phyloP scores from a whole-genome alignment of 2,888 invertebrate species.

The Strigamia transsilvanica region DNA sequence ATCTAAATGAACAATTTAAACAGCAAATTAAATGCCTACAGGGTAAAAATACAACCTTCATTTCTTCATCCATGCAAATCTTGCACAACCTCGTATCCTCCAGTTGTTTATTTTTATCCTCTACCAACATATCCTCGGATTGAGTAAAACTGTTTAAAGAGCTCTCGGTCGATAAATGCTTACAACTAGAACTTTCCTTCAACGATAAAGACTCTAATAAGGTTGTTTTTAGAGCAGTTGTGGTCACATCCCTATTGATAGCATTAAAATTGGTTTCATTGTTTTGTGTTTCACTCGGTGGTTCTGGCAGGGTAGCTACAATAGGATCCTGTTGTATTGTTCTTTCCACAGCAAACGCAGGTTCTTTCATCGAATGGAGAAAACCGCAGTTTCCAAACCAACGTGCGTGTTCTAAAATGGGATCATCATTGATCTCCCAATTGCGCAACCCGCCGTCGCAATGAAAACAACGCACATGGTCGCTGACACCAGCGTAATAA shows the following conservation, averaged over 20 bases:
- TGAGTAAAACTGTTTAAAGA: too few species aligned
- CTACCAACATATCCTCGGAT: background rate
- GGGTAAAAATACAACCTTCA: constrained; percentile 89
- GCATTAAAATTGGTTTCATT: too few species aligned
- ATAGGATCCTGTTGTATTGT: constrained; percentile 52
- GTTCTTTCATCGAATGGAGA: constrained; percentile 81
- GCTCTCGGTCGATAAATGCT: too few species aligned
- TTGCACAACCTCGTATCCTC: constrained; percentile 89
- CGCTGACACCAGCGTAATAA: constrained; percentile 83
- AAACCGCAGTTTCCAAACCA: constrained; percentile 91
- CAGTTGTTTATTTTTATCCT: constrained; percentile 66
- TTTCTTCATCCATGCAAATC: constrained; percentile 93
- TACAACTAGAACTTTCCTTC: too few species aligned
- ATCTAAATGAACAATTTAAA: constrained; percentile 85
- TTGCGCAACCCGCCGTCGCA: constrained; percentile 94
- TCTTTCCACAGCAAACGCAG: constrained; percentile 75
- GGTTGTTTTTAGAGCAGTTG: too few species aligned
- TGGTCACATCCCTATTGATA: too few species aligned
- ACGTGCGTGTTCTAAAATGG: constrained; percentile 93
- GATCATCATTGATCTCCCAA: constrained; percentile 90
- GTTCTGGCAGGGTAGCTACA: too few species aligned
- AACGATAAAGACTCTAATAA: too few species aligned
- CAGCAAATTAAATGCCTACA: constrained; percentile 95
- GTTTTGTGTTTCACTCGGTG: too few species aligned
- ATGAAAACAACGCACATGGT: constrained; percentile 90